Evolutionary conservation across 2,797 vertebrate species (phyloP).

Genomic region (Hoplostethus atlanticus): DNA sequence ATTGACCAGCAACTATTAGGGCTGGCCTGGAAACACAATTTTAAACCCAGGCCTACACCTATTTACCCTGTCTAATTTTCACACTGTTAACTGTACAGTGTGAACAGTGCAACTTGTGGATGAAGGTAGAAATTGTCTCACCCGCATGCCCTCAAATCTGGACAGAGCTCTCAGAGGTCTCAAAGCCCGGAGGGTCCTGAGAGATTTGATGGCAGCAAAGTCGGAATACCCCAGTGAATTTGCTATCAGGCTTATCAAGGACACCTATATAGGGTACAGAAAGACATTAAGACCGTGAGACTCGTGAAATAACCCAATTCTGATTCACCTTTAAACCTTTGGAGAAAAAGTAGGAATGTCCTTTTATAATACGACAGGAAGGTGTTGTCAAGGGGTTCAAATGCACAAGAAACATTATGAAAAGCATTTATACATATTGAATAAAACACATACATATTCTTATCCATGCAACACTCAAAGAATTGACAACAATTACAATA

Average conservation of each 20-base stretch:
- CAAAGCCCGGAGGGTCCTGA: constrained; percentile 87
- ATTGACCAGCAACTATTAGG: too few species aligned
- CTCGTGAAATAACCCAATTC: constrained; percentile 1
- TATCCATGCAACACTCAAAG: not conserved
- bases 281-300: constrained; percentile 21
- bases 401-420: not conserved
- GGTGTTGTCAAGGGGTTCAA: not conserved
- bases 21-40: too few species aligned
- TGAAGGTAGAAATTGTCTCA: constrained; percentile 65
- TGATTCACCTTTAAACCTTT: constrained; percentile 20
- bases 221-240: constrained; percentile 88
- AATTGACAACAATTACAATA: not conserved
- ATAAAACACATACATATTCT: not conserved
- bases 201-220: constrained; percentile 87
- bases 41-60: too few species aligned
- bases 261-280: constrained; percentile 76
- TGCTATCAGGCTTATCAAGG: constrained; percentile 86
- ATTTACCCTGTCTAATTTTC: too few species aligned
- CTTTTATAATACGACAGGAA: not conserved
- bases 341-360: not conserved
- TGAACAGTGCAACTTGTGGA: too few species aligned
- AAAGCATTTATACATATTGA: not conserved
- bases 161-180: constrained; percentile 86
- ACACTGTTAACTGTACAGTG: too few species aligned
- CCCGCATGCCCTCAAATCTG: constrained; percentile 90